Conservation (phyloP, 2,888 invertebrate genomes). For the Ormia ochracea region DNA sequence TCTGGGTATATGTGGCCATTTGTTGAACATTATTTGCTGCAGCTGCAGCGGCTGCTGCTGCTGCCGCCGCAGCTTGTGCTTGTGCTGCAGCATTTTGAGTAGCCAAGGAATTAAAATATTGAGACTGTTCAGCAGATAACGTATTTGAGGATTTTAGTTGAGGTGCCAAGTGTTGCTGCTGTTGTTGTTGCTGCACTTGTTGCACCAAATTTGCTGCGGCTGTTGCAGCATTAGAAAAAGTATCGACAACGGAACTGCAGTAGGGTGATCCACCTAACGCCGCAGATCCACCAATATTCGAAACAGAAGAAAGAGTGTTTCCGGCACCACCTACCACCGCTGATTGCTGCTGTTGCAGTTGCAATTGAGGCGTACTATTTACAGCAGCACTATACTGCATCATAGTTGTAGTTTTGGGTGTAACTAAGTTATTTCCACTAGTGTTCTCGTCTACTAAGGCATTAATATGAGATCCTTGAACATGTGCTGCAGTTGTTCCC, state of each 20-base stretch:
- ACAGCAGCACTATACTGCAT: conserved; percentile 74
- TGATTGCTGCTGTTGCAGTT: conserved; percentile 57
- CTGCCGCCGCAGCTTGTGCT: conserved; percentile 55
- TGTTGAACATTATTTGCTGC: conserved; percentile 62
- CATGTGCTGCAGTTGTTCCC: conserved; percentile 58
- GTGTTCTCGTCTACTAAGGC: conserved; percentile 71
- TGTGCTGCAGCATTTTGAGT: conserved; percentile 70
- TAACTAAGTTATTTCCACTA: conserved; percentile 64
- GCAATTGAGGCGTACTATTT: conserved; percentile 65
- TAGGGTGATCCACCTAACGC: conserved; percentile 64
- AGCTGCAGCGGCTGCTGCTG: conserved; percentile 55
- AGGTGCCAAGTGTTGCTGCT: conserved; percentile 74
- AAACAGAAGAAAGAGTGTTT: conserved; percentile 15
- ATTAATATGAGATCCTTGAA: conserved; percentile 71
- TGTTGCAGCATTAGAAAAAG: conserved; percentile 72
- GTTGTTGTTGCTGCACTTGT: conserved; percentile 76
- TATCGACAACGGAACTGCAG: conserved; percentile 65
- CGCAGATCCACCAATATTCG: conserved; percentile 36
- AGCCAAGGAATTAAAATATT: conserved; percentile 79
- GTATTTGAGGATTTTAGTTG: conserved; percentile 80
- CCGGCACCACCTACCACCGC: conserved; percentile 24
- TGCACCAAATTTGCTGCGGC: conserved; percentile 72
- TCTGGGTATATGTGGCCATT: conserved; percentile 66
- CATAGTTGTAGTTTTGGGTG: conserved; percentile 68
- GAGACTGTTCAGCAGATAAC: conserved; percentile 81